These are phyloP conservation scores for Hetaerina americana DNA, from an alignment of 1,140 invertebrate species.

Conservation along the genomic window DNA sequence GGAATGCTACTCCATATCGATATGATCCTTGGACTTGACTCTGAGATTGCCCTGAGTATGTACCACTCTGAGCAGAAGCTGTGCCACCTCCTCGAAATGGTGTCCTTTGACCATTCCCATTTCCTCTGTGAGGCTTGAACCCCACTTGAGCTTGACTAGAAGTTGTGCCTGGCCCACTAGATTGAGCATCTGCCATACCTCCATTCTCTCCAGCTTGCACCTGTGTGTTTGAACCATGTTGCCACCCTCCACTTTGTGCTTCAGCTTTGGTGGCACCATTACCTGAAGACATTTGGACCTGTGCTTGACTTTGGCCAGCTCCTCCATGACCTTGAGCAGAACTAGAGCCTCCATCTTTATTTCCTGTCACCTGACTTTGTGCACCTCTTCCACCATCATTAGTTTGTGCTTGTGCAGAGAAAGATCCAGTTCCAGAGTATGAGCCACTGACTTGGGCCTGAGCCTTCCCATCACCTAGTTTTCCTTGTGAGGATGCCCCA, in stretches of 20 bases:
- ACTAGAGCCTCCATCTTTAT: conserved; percentile 55
- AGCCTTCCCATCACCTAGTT: conserved; percentile 50
- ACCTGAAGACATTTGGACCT: conserved; percentile 55
- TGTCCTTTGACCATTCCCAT: conserved; percentile 27
- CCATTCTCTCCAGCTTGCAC: conserved; percentile 63
- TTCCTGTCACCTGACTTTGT: conserved; percentile 55
- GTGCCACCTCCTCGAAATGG: conserved; percentile 59
- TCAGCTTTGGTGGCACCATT: conserved; percentile 55
- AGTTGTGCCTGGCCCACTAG: conserved; percentile 64
- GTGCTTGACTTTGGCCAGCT: conserved; percentile 58
- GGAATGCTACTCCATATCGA: conserved; percentile 63
- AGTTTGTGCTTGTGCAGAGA: conserved; percentile 67
- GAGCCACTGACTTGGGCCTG: conserved; percentile 67
- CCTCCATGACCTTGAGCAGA: conserved; percentile 58
- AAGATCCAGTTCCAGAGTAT: conserved; percentile 58
- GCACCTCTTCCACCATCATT: conserved; percentile 57
- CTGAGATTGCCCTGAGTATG: conserved; percentile 58
- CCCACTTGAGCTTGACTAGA: conserved; percentile 76
- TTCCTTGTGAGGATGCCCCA: conserved; percentile 57
- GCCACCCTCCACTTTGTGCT: conserved; percentile 56
- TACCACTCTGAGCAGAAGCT: conserved; percentile 60
- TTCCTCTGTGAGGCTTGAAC: conserved; percentile 48
- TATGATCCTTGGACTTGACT: conserved; percentile 64
- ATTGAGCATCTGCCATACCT: conserved; percentile 69
- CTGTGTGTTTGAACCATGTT: conserved; percentile 61